Conservation (phyloP, 2,797 vertebrate genomes). For the Takifugu rubripes region DNA sequence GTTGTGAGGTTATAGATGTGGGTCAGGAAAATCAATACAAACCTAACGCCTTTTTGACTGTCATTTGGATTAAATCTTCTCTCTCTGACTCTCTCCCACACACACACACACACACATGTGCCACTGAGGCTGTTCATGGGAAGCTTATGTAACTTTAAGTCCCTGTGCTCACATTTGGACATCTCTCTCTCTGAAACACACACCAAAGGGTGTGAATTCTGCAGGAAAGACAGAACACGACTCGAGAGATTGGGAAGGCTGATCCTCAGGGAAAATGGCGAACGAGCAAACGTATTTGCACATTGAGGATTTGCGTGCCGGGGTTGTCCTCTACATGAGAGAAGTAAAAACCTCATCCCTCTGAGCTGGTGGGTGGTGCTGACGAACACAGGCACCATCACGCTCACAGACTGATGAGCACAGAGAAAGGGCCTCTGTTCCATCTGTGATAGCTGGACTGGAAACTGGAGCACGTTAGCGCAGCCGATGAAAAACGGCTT, state of each 20-base stretch:
- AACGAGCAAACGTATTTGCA: slow-evolving; percentile 7
- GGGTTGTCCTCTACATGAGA: slow-evolving; percentile 13
- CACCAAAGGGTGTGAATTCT: not conserved
- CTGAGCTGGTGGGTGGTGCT: slow-evolving; percentile 15
- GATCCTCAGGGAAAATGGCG: slow-evolving; percentile 27
- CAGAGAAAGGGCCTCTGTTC: slow-evolving; percentile 48
- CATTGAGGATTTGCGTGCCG: not conserved
- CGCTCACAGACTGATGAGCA: slow-evolving; percentile 39
- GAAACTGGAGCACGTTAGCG: slow-evolving; percentile 28
- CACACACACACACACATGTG: slow-evolving; percentile 17
- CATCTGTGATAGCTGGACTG: slow-evolving; percentile 13
- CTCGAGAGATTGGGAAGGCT: slow-evolving; percentile 44
- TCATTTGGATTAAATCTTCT: slow-evolving; percentile 31
- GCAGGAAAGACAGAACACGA: slow-evolving; percentile 31
- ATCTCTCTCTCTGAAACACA: slow-evolving; percentile 12
- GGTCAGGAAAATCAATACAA: slow-evolving; percentile 52
- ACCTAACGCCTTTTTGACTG: slow-evolving; percentile 29
- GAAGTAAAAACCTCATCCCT: slow-evolving; percentile 9
- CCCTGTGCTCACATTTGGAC: slow-evolving; percentile 36
- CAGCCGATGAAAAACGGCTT: slow-evolving; percentile 19
- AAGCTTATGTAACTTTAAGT: slow-evolving; percentile 61
- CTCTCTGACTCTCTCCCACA: slow-evolving; percentile 13
- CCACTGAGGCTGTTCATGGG: slow-evolving; percentile 27
- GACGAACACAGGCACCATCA: slow-evolving; percentile 12
- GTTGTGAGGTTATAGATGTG: slow-evolving; percentile 37